These are phyloP conservation scores for Homarus americanus DNA, from an alignment of 1,140 invertebrate species.

Conservation along the genomic window DNA sequence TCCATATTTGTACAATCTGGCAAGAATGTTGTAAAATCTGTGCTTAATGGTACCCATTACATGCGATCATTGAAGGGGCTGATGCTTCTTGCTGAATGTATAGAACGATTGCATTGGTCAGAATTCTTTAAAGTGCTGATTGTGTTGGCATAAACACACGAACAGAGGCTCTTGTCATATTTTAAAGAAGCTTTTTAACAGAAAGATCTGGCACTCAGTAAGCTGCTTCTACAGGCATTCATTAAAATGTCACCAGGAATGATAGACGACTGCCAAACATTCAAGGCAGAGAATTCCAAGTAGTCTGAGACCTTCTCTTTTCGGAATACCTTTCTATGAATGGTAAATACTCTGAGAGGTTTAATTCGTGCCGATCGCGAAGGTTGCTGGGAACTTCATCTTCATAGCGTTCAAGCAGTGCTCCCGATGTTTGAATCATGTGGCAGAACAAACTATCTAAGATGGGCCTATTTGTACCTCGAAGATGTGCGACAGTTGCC, in stretches of 20 bases:
- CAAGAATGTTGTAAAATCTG: constrained; percentile 12
- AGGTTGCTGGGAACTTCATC: constrained; percentile 19
- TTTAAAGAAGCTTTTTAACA: background rate
- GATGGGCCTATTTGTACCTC: constrained; percentile 5
- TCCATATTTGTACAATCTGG: too few relatives aligned
- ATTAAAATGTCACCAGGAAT: background rate
- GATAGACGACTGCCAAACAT: background rate
- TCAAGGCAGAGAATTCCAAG: background rate
- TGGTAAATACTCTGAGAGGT: background rate
- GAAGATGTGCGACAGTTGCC: constrained; percentile 18
- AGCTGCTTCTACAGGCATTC: background rate
- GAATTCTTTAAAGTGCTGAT: background rate
- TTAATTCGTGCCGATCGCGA: constrained; percentile 8
- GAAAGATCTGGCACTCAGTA: background rate
- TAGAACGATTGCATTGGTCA: background rate
- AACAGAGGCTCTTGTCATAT: background rate
- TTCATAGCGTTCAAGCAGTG: background rate
- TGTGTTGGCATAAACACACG: background rate
- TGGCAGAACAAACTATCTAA: constrained; percentile 19
- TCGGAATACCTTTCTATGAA: background rate
- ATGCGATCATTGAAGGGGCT: background rate
- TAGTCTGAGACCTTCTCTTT: constrained; percentile 7
- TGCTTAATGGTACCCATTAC: background rate
- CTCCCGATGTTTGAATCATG: constrained; percentile 14
- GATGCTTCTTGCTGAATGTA: background rate